Base-by-base conservation (phyloP, 2,113 vertebrate genomes). In the Misgurnus mizolepis region DNA sequence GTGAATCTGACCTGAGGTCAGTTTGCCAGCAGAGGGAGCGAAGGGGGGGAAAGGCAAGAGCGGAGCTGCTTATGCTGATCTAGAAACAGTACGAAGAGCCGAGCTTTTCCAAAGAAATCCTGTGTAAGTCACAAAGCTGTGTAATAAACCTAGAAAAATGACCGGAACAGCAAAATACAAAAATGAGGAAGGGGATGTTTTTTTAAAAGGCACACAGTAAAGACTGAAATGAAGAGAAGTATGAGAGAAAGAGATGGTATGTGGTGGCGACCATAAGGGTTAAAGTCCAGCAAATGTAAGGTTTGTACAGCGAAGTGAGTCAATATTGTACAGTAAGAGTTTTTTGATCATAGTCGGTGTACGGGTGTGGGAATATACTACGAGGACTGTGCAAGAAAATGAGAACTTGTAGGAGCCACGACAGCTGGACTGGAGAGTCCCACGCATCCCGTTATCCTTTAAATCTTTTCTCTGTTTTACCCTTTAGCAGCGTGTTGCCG, bases 121-220 rank as follows among this genome's bases (percentile, higher is more conserved):
- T 64, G 71, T 58, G 47, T 18, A 72, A 75, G 58, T 39, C 58
- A 34, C 45, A 77, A 76, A 66, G 34, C 55, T 41, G 34, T 60
- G 53, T 53, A 73, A 40, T 58, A 62, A 62, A 62, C 56, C 27
- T 50, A 41, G 11, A 77, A 55, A 61, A 67, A 43, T 34, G n/a
- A 68, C 14, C 12, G n/a, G 40, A 73, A 53, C 73, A 17, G 60
- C 22, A 64, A 22, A 39, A 64, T 64, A 50, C 4, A 67, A 18
- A 17, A 22, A 27, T 39, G 71, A 67, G 27, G 39, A 64, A 11
- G 76, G 1, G 27, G 27, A 80, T 4, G 17, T 70, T 84, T 79
- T 56, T 50, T 72, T 81, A 89, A 79, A 91, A 91, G 90, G 90
- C 90, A 91, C 91, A 85, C 64, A 74, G 84, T 79, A 73, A 84